Conservation (phyloP, 1,140 invertebrate species). For the Drosophila setifemur region DNA sequence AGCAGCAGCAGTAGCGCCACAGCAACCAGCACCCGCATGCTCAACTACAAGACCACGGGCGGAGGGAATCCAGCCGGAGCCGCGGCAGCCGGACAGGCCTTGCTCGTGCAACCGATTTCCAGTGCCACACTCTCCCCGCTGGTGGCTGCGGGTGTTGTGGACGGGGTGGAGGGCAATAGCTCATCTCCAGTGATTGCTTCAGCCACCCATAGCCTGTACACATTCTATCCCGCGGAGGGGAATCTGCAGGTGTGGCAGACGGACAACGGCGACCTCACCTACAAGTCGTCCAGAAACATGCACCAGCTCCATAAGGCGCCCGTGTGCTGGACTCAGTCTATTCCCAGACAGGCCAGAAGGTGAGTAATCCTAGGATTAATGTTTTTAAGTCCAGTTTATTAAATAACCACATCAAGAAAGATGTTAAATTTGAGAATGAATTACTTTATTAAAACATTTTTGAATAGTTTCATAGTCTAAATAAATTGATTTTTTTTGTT, state of each 20-base stretch:
- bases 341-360: slow-evolving; percentile 82
- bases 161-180: slow-evolving; percentile 48
- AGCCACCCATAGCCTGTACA: slow-evolving; percentile 78
- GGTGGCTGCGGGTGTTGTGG: slow-evolving; percentile 59
- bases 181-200: slow-evolving; percentile 77
- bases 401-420: too few relatives aligned
- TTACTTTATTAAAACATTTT: too few relatives aligned
- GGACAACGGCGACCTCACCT: slow-evolving; percentile 76
- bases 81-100: slow-evolving; percentile 55
- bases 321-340: slow-evolving; percentile 82
- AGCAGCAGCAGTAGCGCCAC: slow-evolving; percentile 35
- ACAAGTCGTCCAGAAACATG: slow-evolving; percentile 80
- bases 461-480: too few relatives aligned
- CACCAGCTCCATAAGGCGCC: slow-evolving; percentile 80
- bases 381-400: too few relatives aligned
- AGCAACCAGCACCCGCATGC: slow-evolving; percentile 58
- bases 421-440: too few relatives aligned
- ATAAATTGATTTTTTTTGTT: too few relatives aligned
- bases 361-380: slow-evolving; percentile 54
- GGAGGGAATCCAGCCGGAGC: slow-evolving; percentile 24
- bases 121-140: slow-evolving; percentile 68
- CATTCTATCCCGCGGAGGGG: slow-evolving; percentile 81
- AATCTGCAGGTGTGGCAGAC: slow-evolving; percentile 81
- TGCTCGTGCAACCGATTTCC: slow-evolving; percentile 76
- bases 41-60: slow-evolving; percentile 65